phyloP scores from a whole-genome alignment of 92 coral and sea anemone species.

The Phymanthus crucifer region DNA sequence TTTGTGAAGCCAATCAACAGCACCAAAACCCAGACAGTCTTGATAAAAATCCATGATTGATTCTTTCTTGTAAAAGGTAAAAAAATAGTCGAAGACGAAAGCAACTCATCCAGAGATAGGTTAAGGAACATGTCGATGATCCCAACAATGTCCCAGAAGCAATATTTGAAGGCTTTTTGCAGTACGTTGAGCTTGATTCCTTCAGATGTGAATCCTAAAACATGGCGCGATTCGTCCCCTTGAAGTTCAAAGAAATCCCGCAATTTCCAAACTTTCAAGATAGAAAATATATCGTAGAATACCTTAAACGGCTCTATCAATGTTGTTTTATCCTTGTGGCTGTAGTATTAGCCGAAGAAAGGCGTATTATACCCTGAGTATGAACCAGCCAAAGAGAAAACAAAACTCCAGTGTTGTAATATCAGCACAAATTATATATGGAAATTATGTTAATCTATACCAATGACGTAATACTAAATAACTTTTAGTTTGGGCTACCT shows the following conservation, averaged over 20 bases:
- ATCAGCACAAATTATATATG: constrained; percentile 31
- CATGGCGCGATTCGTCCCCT: constrained; percentile 17
- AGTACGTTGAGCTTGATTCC: constrained; percentile 12
- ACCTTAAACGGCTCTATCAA: background rate
- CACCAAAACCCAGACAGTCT: background rate
- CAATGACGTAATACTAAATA: constrained; percentile 16
- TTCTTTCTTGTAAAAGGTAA: background rate
- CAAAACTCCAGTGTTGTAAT: constrained; percentile 19
- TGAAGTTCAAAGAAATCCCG: background rate
- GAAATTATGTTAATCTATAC: constrained; percentile 19
- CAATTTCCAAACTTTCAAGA: background rate
- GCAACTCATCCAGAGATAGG: background rate
- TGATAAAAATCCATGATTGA: background rate
- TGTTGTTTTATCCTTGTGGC: background rate
- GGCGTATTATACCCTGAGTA: background rate
- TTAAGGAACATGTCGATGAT: background rate
- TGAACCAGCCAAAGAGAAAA: background rate
- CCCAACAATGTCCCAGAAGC: background rate
- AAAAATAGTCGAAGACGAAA: background rate
- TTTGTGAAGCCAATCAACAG: background rate
- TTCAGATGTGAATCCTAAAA: background rate
- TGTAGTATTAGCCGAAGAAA: constrained; percentile 12
- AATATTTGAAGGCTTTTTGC: background rate
- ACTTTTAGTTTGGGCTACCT: constrained; percentile 11
- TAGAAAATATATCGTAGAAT: background rate